Conservation (phyloP, 2,113 vertebrate genomes). For the Pseudolaguvia tuberculata region DNA sequence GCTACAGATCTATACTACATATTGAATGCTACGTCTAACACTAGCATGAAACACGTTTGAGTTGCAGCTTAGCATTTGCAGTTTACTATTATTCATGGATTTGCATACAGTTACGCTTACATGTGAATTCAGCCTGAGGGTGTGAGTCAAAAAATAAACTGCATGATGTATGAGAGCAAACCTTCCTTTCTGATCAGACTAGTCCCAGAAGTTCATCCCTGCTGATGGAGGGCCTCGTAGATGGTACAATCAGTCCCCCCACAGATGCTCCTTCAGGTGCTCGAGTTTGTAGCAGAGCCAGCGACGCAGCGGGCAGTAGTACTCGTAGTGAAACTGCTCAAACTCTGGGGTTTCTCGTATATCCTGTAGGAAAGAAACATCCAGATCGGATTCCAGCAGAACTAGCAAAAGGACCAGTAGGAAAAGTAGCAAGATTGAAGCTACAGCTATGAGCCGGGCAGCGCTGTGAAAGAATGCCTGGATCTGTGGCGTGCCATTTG, state of each 20-base stretch:
- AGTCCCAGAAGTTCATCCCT: slow-evolving; percentile 28
- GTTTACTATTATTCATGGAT: slow-evolving; percentile 11
- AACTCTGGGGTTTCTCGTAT: slow-evolving; percentile 97
- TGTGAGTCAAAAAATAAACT: slow-evolving; percentile 8
- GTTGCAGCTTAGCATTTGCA: slow-evolving; percentile 2
- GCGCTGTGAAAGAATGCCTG: slow-evolving; percentile 84
- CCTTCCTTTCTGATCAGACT: slow-evolving; percentile 36
- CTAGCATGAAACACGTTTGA: not conserved
- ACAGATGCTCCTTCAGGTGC: slow-evolving; percentile 77
- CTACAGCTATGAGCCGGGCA: slow-evolving; percentile 72
- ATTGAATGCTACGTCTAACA: slow-evolving; percentile 11
- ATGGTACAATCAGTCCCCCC: slow-evolving; percentile 73
- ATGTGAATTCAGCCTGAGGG: slow-evolving; percentile 21
- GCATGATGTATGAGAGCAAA: slow-evolving; percentile 43
- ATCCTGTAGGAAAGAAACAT: slow-evolving; percentile 94
- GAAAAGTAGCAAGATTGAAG: slow-evolving; percentile 67
- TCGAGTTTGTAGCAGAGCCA: slow-evolving; percentile 89
- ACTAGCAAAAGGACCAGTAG: slow-evolving; percentile 84
- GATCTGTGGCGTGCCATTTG: slow-evolving; percentile 77
- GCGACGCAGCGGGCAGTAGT: slow-evolving; percentile 92
- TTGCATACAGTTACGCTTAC: slow-evolving; percentile 24
- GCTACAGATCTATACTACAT: slow-evolving; percentile 19
- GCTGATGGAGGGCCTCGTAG: slow-evolving; percentile 9
- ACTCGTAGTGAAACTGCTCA: slow-evolving; percentile 95
- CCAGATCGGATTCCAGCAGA: slow-evolving; percentile 92